Evolutionary conservation across 2,113 vertebrate species (phyloP).

Genomic region (Apistogramma diplotaenia): DNA sequence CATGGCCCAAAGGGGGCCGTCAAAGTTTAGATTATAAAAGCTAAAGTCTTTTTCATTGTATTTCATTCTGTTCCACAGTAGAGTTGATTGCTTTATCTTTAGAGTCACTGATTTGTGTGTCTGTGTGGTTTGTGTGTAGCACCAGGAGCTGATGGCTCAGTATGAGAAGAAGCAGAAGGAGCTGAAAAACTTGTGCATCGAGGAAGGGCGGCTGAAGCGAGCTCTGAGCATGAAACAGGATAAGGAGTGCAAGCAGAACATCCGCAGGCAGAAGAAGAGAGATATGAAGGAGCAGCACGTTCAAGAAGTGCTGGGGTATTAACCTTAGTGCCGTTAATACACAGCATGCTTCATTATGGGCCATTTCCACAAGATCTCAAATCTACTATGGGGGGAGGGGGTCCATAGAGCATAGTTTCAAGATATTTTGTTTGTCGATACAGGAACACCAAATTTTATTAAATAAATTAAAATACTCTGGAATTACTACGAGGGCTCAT

Average conservation of each 20-base stretch:
- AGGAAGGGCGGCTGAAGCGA: constrained; percentile 73
- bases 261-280: constrained; percentile 73
- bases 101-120: not conserved
- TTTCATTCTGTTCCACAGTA: not conserved
- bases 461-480: no score
- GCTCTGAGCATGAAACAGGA: constrained; percentile 71
- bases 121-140: constrained; percentile 40
- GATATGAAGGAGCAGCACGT: constrained; percentile 75
- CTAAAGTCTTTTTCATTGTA: not conserved
- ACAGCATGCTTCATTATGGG: rapidly evolving
- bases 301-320: constrained; percentile 71
- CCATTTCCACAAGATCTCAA: not conserved
- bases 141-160: constrained; percentile 50
- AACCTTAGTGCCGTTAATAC: not conserved
- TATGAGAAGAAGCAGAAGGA: constrained; percentile 76
- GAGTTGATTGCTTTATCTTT: no score
- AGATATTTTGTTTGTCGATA: no score
- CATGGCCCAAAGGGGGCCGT: not conserved
- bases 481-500: no score
- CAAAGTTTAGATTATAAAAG: not conserved
- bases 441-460: no score
- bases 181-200: constrained; percentile 68
- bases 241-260: constrained; percentile 75
- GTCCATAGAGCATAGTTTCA: no score
- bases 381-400: no score